phyloP scores from a whole-genome alignment of 1,140 invertebrate species.

The Megalopta genalis region DNA sequence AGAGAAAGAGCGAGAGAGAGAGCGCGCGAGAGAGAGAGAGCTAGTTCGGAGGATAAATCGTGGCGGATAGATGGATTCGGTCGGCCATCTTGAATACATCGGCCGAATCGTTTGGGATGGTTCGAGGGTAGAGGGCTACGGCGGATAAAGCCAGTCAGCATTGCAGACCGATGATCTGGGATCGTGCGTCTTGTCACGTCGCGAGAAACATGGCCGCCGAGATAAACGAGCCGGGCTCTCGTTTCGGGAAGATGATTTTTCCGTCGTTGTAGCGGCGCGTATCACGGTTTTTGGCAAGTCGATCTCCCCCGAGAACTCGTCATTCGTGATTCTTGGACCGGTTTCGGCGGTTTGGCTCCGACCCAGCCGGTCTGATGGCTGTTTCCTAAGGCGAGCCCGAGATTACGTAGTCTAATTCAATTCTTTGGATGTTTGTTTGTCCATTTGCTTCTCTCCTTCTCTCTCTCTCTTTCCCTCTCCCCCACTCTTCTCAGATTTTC shows the following conservation, averaged over 20 bases:
- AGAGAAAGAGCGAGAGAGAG: too few relatives aligned
- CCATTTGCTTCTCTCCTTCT: not conserved
- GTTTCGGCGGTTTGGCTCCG: constrained; percentile 40
- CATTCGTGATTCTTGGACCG: constrained; percentile 40
- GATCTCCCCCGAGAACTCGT: constrained; percentile 22
- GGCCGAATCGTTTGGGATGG: not conserved
- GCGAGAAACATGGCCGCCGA: constrained; percentile 8
- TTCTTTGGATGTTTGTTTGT: constrained; percentile 24
- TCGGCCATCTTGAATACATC: not conserved
- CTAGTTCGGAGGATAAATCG: too few relatives aligned
- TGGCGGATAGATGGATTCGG: too few relatives aligned
- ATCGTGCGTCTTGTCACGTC: constrained; percentile 1
- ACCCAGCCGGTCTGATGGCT: constrained; percentile 47
- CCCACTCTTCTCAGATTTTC: too few relatives aligned
- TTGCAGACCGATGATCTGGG: not conserved
- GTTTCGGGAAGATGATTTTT: constrained; percentile 23
- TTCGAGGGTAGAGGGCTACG: not conserved
- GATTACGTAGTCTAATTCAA: constrained; percentile 47
- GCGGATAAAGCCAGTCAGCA: not conserved
- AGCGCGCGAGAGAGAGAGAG: too few relatives aligned
- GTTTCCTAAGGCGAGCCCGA: constrained; percentile 24
- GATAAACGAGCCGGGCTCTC: not conserved
- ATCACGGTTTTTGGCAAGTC: constrained; percentile 49
- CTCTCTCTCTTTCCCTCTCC: too few relatives aligned
- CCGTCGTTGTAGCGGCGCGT: not conserved